Evolutionary conservation across 2,113 vertebrate species (phyloP).

Genomic region (Megaptera novaeangliae): DNA sequence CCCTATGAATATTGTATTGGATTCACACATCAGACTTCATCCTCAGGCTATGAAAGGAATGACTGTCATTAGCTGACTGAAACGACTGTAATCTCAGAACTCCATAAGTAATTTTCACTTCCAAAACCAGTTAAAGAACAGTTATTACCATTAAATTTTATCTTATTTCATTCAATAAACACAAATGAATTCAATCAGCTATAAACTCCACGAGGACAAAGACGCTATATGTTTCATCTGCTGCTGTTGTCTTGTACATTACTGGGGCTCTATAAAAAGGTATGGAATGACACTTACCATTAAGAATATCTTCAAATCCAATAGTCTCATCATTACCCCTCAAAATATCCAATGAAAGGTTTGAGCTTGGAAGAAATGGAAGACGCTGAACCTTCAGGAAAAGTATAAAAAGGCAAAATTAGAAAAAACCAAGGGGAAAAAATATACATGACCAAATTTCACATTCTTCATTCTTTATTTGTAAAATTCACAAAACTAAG

Average conservation of each 20-base stretch:
- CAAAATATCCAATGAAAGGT: constrained; percentile 92
- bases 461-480: background rate
- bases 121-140: background rate
- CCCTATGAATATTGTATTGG: background rate
- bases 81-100: background rate
- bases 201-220: background rate
- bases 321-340: constrained; percentile 89
- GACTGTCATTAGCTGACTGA: background rate
- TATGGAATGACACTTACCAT: constrained; percentile 82
- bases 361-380: constrained; percentile 94
- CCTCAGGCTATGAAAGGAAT: background rate
- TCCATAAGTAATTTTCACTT: background rate
- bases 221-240: background rate
- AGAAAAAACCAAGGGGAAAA: background rate
- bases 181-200: background rate
- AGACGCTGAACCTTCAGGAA: constrained; percentile 90
- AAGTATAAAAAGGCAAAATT: background rate
- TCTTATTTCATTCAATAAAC: background rate
- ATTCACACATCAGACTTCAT: background rate
- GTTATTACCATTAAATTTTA: background rate
- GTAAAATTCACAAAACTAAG: constrained; percentile 14
- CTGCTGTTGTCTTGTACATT: background rate
- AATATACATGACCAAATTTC: background rate
- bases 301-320: constrained; percentile 95
- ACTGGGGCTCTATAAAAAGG: background rate